Conservation (phyloP, 1,140 invertebrate species). For the Uloborus diversus region DNA sequence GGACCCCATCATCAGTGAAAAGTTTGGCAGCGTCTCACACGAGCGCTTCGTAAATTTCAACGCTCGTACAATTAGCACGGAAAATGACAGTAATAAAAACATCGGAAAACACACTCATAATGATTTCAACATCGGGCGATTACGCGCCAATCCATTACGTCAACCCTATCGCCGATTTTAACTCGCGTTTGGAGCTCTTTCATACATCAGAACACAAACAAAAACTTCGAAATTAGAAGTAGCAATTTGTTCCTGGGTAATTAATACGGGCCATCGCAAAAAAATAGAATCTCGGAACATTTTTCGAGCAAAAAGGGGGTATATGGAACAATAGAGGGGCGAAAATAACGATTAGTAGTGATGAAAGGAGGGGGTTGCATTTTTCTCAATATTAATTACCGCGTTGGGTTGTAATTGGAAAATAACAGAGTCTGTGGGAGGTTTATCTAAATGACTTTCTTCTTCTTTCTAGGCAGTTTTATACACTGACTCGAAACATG, state of each 20-base stretch:
- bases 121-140: not conserved
- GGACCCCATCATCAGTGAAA: too few species aligned
- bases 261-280: constrained; percentile 26
- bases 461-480: too few species aligned
- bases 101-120: constrained; percentile 24
- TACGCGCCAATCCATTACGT: not conserved
- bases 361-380: not conserved
- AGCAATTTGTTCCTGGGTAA: constrained; percentile 41
- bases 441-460: not conserved
- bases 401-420: constrained; percentile 10
- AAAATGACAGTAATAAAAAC: constrained; percentile 37
- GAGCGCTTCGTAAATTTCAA: constrained; percentile 22
- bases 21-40: not conserved
- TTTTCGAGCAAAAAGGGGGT: constrained; percentile 22
- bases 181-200: too few species aligned
- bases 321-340: not conserved
- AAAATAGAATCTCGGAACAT: not conserved
- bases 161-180: too few species aligned
- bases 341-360: constrained; percentile 22
- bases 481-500: too few species aligned
- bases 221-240: constrained; percentile 16
- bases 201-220: not conserved
- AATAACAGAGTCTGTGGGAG: not conserved
- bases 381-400: constrained; percentile 24
- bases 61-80: constrained; percentile 24